Evolutionary conservation across 2,888 invertebrate genomes (phyloP), one percentile per base, ranked within the genome.

Genomic region (Masnerella sp.): DNA sequence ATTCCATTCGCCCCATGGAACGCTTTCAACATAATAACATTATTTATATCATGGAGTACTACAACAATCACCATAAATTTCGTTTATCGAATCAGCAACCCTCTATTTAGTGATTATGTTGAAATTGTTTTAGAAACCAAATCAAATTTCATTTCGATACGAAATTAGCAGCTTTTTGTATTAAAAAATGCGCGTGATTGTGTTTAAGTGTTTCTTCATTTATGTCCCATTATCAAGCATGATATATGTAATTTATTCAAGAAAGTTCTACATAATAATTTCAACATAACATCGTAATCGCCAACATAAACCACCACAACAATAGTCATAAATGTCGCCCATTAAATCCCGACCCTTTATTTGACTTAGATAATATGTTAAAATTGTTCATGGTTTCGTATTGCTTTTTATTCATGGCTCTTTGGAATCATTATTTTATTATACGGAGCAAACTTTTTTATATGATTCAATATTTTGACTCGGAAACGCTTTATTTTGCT

Each of bases 21-120:
- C 38, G 36, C 47, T 62, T 62, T 62, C 32, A 40, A 62, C 32
- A 7, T 51, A 62, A 62, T 40, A 28, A 51, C 36, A 40, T 49
- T 61, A 61, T 61, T 61, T 61, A 40, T 49, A 40, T 40, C 62
- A 34, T 42, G 34, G 20, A 51, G 42, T 22, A 34, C 52, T 34
- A 17, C 12, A 43, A 64, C 43, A 43, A 64, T 52, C 45, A 43
- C 49, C 61, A 42, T 62, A 51, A 62, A 62, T 62, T 51, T 12
- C 11, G 51, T 38, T 59, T 61, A 62, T 51, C 51, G 18, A 51
- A 49, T 47, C 61, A 49, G 49, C 49, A n/a, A 47, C 49, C 3
- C 30, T 47, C 49, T 30, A 49, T 38, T 49, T 17, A 49, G 30
- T 30, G 38, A 28, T 34, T 58, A 30, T 12, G 20, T 34, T 34